Evolutionary conservation across 2,888 invertebrate species (phyloP).

Genomic region (Campoplex capitator): DNA sequence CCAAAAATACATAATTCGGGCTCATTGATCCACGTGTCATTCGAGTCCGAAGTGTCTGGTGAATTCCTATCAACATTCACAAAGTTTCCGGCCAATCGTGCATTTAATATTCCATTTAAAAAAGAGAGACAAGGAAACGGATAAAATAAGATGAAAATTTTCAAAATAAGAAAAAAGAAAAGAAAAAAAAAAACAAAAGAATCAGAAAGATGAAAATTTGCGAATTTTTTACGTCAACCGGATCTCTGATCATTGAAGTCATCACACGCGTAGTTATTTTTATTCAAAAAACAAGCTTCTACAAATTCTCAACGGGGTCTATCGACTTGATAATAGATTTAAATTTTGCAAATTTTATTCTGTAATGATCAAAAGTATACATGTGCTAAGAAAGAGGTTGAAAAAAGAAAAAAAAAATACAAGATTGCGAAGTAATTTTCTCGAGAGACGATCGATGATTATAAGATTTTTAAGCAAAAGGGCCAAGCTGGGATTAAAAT

Average conservation of each 20-base stretch:
- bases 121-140: background rate
- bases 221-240: conserved; percentile 10
- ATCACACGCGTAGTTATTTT: conserved; percentile 50
- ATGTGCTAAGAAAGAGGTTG: conserved; percentile 26
- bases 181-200: background rate
- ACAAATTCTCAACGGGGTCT: conserved; percentile 63
- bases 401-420: background rate
- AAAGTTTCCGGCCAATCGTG: conserved; percentile 3
- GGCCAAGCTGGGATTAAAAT: conserved; percentile 16
- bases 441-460: conserved; percentile 16
- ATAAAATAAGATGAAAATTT: no score
- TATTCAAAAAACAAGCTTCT: conserved; percentile 57
- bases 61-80: background rate
- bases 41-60: conserved; percentile 33
- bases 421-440: conserved; percentile 34
- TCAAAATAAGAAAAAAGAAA: background rate
- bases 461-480: conserved; percentile 2
- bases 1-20: background rate
- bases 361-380: conserved; percentile 45
- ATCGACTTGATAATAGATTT: conserved; percentile 44
- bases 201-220: background rate
- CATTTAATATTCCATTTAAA: background rate
- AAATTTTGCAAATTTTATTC: conserved; percentile 56
- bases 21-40: conserved; percentile 34
- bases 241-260: conserved; percentile 32